Conservation (phyloP, 1,140 invertebrate species). For the Nasonia longicornis region DNA sequence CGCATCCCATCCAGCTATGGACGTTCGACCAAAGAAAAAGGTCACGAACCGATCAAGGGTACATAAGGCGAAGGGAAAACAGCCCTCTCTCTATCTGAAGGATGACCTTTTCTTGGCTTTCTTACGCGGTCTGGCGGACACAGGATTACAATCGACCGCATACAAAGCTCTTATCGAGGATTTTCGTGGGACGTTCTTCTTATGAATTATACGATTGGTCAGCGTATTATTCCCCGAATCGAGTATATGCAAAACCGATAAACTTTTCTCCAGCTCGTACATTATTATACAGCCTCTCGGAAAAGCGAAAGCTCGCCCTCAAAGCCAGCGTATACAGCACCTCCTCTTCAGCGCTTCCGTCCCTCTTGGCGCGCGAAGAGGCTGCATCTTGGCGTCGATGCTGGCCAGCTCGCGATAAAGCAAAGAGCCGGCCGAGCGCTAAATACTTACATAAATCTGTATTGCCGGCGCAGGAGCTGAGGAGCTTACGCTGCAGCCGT, state of each 20-base stretch:
- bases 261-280: too few species aligned
- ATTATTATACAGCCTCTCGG: too few species aligned
- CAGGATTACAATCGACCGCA: background rate
- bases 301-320: too few species aligned
- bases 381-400: slow-evolving; percentile 51
- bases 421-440: slow-evolving; percentile 64
- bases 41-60: background rate
- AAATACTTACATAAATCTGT: slow-evolving; percentile 72
- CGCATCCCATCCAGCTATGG: background rate
- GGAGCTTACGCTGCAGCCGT: slow-evolving; percentile 36
- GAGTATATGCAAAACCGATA: background rate
- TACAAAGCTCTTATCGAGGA: background rate
- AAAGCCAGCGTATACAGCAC: too few species aligned
- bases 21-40: background rate
- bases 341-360: background rate
- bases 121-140: slow-evolving; percentile 18
- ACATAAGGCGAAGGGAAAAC: slow-evolving; percentile 7
- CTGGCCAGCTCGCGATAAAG: slow-evolving; percentile 69
- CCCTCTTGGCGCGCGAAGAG: background rate
- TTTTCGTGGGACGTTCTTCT: background rate
- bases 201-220: background rate
- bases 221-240: background rate
- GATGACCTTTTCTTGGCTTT: slow-evolving; percentile 34
- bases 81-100: background rate
- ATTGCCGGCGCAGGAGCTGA: slow-evolving; percentile 58